Conservation (phyloP, 2,888 invertebrate species). For the Coronaproctus castanopsis region DNA sequence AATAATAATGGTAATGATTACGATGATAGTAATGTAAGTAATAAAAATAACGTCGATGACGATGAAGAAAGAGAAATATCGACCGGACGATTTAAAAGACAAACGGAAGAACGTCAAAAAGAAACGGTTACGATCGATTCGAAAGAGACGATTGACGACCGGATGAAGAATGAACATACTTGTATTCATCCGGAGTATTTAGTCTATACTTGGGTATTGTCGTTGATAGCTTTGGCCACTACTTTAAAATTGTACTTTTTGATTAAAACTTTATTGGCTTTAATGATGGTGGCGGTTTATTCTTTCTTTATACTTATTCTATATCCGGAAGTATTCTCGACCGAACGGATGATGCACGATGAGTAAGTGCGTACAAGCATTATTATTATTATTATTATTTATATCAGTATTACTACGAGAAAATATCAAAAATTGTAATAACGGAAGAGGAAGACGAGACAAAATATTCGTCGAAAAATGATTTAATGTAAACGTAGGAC, state of each 20-base stretch:
- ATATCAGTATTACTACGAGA: too few relatives aligned
- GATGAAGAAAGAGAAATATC: neutral
- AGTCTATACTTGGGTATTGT: conserved; percentile 82
- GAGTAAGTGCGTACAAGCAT: conserved; percentile 15
- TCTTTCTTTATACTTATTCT: conserved; percentile 43
- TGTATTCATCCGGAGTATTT: conserved; percentile 65
- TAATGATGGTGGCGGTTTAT: conserved; percentile 54
- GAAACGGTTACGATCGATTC: too few relatives aligned
- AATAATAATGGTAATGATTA: too few relatives aligned
- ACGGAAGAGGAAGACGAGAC: too few relatives aligned
- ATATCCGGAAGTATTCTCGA: conserved; percentile 33
- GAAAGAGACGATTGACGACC: too few relatives aligned
- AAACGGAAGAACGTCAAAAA: neutral
- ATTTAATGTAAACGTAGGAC: too few relatives aligned
- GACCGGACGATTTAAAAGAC: neutral
- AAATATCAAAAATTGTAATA: too few relatives aligned
- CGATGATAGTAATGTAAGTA: too few relatives aligned
- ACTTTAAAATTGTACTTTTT: conserved; percentile 76
- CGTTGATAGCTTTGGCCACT: conserved; percentile 74
- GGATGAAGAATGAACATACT: too few relatives aligned
- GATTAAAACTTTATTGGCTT: conserved; percentile 58
- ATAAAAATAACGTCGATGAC: neutral
- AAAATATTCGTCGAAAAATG: too few relatives aligned
- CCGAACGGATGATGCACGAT: conserved; percentile 16
- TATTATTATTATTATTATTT: too few relatives aligned